A percentile compares a stretch with the other conserved stretches of the same genome.
These are phyloP conservation scores for Medauroidea extradentata DNA, from an alignment of 1,140 invertebrate genomes.

Conservation along the genomic window DNA sequence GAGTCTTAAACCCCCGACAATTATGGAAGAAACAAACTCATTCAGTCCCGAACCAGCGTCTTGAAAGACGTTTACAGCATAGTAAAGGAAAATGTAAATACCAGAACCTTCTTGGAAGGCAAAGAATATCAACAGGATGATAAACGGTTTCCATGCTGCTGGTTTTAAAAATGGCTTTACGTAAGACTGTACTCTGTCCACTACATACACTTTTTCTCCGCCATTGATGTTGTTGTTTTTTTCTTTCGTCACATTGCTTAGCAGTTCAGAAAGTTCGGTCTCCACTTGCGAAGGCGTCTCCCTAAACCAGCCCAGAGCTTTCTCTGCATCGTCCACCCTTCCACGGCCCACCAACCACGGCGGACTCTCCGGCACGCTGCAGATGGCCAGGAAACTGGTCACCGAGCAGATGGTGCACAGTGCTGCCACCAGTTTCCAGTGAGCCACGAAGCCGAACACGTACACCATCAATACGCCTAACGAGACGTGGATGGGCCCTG, in stretches of 20 bases:
- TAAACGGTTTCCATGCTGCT: constrained; percentile 57
- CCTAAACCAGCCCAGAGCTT: constrained; percentile 52
- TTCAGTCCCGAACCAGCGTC: constrained; percentile 61
- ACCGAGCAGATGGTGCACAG: constrained; percentile 38
- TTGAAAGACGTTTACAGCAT: constrained; percentile 64
- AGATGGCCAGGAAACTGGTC: constrained; percentile 36
- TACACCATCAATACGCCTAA: constrained; percentile 50
- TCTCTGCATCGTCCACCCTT: constrained; percentile 25
- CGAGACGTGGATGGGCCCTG: constrained; percentile 49
- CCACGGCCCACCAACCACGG: constrained; percentile 23
- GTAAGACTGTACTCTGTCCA: background rate
- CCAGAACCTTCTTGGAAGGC: constrained; percentile 65
- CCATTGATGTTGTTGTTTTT: constrained; percentile 35
- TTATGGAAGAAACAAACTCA: constrained; percentile 65
- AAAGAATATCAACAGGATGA: constrained; percentile 59
- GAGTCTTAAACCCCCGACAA: constrained; percentile 64
- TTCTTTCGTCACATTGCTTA: constrained; percentile 38
- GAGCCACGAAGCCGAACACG: constrained; percentile 40
- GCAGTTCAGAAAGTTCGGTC: constrained; percentile 52
- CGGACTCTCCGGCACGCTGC: constrained; percentile 47
- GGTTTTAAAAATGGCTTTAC: constrained; percentile 30
- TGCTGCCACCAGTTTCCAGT: constrained; percentile 42
- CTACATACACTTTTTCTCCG: constrained; percentile 18
- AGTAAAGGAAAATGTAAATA: constrained; percentile 73
- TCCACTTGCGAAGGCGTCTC: constrained; percentile 52